Evolutionary conservation across 2,113 vertebrate species (phyloP).

Genomic region (Procavia capensis): DNA sequence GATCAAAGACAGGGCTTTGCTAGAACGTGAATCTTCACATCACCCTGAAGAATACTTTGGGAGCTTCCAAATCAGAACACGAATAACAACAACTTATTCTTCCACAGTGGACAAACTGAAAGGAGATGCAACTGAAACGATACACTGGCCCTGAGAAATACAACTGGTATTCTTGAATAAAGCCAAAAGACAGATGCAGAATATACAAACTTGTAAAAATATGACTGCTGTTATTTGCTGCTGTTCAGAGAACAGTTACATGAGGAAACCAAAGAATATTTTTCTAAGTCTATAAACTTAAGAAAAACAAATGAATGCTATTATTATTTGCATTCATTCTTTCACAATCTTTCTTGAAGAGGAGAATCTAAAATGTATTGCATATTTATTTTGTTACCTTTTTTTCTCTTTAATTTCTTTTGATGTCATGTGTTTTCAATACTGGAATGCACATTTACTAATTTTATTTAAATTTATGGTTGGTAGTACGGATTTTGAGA

Average conservation of each 20-base stretch:
- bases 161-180: not conserved
- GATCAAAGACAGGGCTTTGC: not conserved
- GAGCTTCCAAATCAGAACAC: not conserved
- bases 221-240: constrained; percentile 43
- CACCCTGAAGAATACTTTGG: not conserved
- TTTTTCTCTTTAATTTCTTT: too few species aligned
- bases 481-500: too few species aligned
- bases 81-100: not conserved
- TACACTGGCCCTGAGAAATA: not conserved
- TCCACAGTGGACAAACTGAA: not conserved
- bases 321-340: not conserved
- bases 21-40: not conserved
- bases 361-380: not conserved
- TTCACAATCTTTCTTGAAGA: constrained; percentile 61
- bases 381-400: not conserved
- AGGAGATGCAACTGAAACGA: not conserved
- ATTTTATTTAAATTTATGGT: too few species aligned
- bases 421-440: too few species aligned
- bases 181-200: not conserved
- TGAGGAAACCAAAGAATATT: constrained; percentile 78
- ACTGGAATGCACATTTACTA: too few species aligned
- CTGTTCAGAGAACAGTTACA: constrained; percentile 30
- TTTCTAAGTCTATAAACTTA: too few species aligned
- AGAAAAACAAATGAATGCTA: constrained; percentile 74
- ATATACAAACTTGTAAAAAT: constrained; percentile 21